Evolutionary conservation across 2,113 vertebrate species (phyloP), one percentile per base, ranked within the genome.

Genomic region (Megalops atlanticus): DNA sequence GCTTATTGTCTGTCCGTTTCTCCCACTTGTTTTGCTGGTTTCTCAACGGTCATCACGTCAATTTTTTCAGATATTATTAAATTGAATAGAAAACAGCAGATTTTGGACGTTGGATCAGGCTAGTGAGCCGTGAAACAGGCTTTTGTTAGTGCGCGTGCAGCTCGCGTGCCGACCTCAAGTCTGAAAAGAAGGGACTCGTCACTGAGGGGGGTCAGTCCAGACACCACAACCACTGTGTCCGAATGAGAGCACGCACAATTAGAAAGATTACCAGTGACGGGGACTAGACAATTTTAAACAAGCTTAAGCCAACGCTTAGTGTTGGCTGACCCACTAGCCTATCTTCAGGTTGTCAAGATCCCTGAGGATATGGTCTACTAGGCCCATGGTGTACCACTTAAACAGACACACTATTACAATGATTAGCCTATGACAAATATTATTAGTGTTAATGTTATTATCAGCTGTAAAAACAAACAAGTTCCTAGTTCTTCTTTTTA

Each of bases 121-220:
- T 89, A 90, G 86, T 85, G 88, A 93, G 87, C 86, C 92, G 87
- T 92, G 92, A 88, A 94, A 94, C 89, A 85, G n/a, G 89, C 93
- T 94, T 94, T 94, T 94, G 93, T 93, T 88, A 78, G 82, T 81
- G 85, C 93, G 94, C 93, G 95, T 95, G 95, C 90, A 58, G 88
- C 86, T 94, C 95, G 93, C 93, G 95, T 94, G 95, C 90, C 90
- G 86, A 83, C 84, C 85, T 78, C 77, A 52, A 80, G 80, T 77
- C 49, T 85, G 83, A 82, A 80, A 80, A 82, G 83, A 82, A 77
- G 39, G 78, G 78, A 75, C 80, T 86, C 83, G 84, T 85, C 85
- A 82, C 69, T 47, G 76, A 69, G 69, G 74, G 58, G n/a, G 80
- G 80, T 83, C 74, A 80, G 52, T 80, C 79, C 81, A 77, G 84